phyloP scores from a whole-genome alignment of 2,888 invertebrate species.

The Lordiphosa fenestrarum region DNA sequence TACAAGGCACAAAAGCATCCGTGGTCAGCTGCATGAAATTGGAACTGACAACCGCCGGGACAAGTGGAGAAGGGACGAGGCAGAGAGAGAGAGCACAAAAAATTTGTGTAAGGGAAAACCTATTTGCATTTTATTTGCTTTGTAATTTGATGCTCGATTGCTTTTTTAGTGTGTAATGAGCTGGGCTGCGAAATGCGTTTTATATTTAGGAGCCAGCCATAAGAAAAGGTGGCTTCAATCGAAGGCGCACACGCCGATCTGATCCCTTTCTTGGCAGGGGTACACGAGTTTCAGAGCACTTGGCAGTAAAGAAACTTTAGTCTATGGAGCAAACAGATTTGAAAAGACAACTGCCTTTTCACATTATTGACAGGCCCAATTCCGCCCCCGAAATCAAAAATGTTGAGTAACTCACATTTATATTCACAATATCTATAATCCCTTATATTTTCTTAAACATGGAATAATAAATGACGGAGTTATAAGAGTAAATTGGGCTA shows the following conservation, averaged over 20 bases:
- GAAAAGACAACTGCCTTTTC: too few relatives aligned
- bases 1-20: constrained; percentile 53
- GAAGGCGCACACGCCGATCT: constrained; percentile 3
- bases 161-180: constrained; percentile 71
- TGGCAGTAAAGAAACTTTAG: too few relatives aligned
- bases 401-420: too few relatives aligned
- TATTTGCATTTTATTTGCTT: constrained; percentile 73
- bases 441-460: too few relatives aligned
- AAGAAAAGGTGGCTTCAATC: constrained; percentile 9
- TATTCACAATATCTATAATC: too few relatives aligned
- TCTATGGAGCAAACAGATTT: too few relatives aligned
- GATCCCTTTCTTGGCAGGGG: background rate
- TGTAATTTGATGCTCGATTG: constrained; percentile 73
- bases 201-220: constrained; percentile 29
- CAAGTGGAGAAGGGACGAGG: constrained; percentile 13
- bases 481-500: too few relatives aligned
- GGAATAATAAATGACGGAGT: too few relatives aligned
- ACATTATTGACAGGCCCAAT: too few relatives aligned
- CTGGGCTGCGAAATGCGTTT: constrained; percentile 57
- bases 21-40: constrained; percentile 72
- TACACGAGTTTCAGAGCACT: background rate
- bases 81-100: constrained; percentile 2
- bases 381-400: too few relatives aligned
- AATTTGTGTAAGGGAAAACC: constrained; percentile 46
- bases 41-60: constrained; percentile 46